Conservation (phyloP, 2,113 vertebrate species). For the Dasyprocta punctata region DNA sequence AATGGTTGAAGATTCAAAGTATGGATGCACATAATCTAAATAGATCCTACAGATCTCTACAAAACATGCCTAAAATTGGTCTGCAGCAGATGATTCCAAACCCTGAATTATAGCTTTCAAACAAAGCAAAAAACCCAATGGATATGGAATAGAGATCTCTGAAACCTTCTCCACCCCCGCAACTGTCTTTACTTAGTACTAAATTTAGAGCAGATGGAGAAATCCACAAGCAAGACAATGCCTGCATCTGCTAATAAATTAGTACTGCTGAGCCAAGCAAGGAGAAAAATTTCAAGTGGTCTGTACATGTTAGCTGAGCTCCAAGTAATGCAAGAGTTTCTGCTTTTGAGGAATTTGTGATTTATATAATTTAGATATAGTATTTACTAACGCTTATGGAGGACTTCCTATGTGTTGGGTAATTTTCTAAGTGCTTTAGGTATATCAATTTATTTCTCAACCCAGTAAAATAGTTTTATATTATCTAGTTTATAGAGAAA, state of each 20-base stretch:
- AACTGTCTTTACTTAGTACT: constrained; percentile 75
- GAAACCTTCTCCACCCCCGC: constrained; percentile 60
- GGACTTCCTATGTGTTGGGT: not conserved
- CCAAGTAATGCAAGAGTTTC: constrained; percentile 2
- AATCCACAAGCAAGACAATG: constrained; percentile 68
- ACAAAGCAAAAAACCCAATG: constrained; percentile 59
- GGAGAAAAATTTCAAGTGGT: not conserved
- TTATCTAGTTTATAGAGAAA: not conserved
- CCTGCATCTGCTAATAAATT: constrained; percentile 71
- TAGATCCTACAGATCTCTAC: constrained; percentile 54
- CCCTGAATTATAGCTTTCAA: constrained; percentile 58
- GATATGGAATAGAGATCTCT: constrained; percentile 59
- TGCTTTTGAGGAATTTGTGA: constrained; percentile 27
- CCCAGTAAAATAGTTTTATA: not conserved
- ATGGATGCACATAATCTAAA: constrained; percentile 27
- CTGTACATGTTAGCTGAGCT: not conserved
- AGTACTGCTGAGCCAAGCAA: constrained; percentile 51
- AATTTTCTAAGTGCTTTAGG: not conserved
- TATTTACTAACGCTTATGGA: constrained; percentile 8
- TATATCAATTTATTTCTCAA: not conserved
- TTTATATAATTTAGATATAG: not conserved
- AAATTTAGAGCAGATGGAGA: constrained; percentile 77
- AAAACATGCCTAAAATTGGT: constrained; percentile 58
- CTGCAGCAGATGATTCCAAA: constrained; percentile 58
- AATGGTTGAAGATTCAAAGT: constrained; percentile 26